Evolutionary conservation across 2,113 vertebrate species (phyloP).

Genomic region (Salvator merianae): DNA sequence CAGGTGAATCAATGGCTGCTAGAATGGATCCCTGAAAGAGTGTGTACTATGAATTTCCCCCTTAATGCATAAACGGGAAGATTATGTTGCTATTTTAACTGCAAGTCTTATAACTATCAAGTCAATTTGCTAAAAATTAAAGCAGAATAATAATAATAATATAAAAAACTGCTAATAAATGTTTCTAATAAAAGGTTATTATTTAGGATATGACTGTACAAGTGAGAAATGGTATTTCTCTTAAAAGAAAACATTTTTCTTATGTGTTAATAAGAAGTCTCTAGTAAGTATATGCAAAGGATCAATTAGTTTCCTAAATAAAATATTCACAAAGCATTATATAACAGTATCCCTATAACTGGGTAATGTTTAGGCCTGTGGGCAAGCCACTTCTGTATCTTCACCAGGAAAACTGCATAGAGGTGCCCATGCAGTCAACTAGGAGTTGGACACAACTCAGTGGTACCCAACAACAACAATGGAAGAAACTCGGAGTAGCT

Average conservation of each 20-base stretch:
- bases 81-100: background rate
- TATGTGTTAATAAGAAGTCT: background rate
- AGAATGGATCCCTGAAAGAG: too few relatives aligned
- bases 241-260: constrained; percentile 1
- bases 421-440: too few relatives aligned
- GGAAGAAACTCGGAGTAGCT: too few relatives aligned
- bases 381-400: too few relatives aligned
- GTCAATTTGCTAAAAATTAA: background rate
- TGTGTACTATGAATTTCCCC: background rate
- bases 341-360: background rate
- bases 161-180: background rate
- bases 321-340: background rate
- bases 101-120: background rate
- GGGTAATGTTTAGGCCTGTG: background rate
- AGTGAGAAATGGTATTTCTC: background rate
- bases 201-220: background rate
- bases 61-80: constrained; percentile 17
- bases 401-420: too few relatives aligned
- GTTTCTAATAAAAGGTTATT: background rate
- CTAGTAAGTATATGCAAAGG: background rate
- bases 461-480: too few relatives aligned
- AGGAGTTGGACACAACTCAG: too few relatives aligned
- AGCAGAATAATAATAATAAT: background rate
- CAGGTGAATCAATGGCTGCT: too few relatives aligned
- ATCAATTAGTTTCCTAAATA: background rate